These are phyloP conservation scores for Rhabdomys pumilio DNA, from an alignment of 2,797 vertebrate species.

Conservation along the genomic window DNA sequence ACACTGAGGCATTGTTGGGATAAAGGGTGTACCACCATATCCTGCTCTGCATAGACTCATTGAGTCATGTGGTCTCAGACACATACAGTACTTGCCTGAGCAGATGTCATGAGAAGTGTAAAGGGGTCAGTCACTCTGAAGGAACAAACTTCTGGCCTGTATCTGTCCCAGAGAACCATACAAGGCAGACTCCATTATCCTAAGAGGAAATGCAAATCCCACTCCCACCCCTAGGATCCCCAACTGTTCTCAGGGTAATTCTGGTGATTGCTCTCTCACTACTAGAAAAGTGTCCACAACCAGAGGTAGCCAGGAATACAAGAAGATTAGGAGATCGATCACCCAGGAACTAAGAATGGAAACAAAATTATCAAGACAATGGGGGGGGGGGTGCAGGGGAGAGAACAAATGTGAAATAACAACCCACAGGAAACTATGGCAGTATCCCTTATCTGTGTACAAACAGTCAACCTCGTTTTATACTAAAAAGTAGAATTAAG, in stretches of 20 bases:
- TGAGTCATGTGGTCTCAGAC: background rate
- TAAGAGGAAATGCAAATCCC: background rate
- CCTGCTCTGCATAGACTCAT: too few species aligned
- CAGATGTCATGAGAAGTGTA: fast-evolving
- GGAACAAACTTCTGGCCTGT: background rate
- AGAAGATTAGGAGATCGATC: background rate
- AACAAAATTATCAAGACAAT: background rate
- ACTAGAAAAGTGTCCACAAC: background rate
- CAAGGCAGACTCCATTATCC: too few species aligned
- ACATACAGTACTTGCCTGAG: background rate
- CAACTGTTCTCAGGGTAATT: background rate
- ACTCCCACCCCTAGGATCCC: too few species aligned
- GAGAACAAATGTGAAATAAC: background rate
- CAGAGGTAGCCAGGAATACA: background rate
- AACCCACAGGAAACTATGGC: background rate
- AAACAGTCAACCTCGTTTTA: background rate
- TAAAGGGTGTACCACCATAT: too few species aligned
- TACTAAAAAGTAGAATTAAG: background rate
- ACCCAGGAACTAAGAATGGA: background rate
- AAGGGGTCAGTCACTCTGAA: background rate
- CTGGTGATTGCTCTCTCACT: background rate
- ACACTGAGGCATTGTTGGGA: background rate
- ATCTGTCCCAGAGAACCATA: background rate
- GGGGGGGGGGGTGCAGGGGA: background rate
- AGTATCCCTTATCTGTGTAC: background rate